Conservation (phyloP, 1,140 invertebrate species). For the Drosophila melanica region DNA sequence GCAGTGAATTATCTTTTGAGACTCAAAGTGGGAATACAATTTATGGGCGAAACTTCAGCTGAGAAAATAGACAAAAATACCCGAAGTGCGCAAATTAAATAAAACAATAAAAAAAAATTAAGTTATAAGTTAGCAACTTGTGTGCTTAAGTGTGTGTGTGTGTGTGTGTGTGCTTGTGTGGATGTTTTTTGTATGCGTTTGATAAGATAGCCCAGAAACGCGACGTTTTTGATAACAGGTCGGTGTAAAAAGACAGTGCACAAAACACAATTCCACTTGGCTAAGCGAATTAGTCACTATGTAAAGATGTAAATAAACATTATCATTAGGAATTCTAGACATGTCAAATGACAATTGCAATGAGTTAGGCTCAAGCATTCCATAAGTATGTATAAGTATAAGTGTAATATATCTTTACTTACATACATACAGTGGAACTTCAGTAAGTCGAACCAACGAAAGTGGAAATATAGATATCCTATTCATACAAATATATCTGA, state of each 20-base stretch:
- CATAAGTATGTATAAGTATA: background rate
- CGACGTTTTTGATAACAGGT: slow-evolving; percentile 29
- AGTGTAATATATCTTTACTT: no score
- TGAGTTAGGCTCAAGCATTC: background rate
- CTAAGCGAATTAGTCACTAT: slow-evolving; percentile 10
- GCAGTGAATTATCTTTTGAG: slow-evolving; percentile 12
- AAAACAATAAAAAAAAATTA: slow-evolving; percentile 13
- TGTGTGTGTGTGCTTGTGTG: slow-evolving; percentile 9
- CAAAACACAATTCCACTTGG: slow-evolving; percentile 3
- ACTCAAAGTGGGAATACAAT: background rate
- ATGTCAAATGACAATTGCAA: background rate
- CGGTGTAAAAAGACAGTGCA: slow-evolving; percentile 13
- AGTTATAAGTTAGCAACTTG: slow-evolving; percentile 8
- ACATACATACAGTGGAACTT: no score
- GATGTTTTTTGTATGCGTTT: background rate
- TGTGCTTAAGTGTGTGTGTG: slow-evolving; percentile 1
- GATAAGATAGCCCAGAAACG: slow-evolving; percentile 47
- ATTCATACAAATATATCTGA: no score
- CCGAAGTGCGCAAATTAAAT: slow-evolving; percentile 23
- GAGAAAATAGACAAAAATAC: background rate
- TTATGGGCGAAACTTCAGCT: background rate
- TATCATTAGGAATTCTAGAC: background rate
- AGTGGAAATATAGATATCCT: no score
- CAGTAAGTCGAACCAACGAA: no score
- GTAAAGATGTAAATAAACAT: slow-evolving; percentile 3